Evolutionary conservation across 2,113 vertebrate genomes (phyloP).

Genomic region (Picathartes gymnocephalus): DNA sequence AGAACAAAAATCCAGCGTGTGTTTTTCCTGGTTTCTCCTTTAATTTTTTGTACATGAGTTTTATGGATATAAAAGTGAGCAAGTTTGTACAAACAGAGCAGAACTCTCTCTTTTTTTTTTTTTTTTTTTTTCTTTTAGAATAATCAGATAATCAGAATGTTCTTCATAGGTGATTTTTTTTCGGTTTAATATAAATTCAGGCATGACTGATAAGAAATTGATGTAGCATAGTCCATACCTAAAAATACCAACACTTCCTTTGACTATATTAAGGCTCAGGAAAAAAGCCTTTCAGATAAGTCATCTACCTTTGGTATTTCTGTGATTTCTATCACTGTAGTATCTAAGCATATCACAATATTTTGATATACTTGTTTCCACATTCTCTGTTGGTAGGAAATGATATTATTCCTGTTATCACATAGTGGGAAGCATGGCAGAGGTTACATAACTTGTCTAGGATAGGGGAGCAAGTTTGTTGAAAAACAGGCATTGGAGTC

Average conservation of each 20-base stretch:
- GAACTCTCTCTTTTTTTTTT: not conserved
- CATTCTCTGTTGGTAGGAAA: not conserved
- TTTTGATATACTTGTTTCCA: not conserved
- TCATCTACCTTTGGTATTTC: not conserved
- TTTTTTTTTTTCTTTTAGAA: not conserved
- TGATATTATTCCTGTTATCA: not conserved
- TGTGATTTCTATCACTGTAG: not conserved
- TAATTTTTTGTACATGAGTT: accelerated
- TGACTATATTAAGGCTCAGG: not conserved
- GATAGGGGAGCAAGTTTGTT: not conserved
- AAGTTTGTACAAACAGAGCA: not conserved
- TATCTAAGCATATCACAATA: not conserved
- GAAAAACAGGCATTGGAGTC: not conserved
- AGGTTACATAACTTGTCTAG: not conserved
- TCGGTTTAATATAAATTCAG: not conserved
- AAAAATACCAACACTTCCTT: not conserved
- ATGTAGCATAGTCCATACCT: not conserved
- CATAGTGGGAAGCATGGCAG: not conserved
- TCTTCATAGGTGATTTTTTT: not conserved
- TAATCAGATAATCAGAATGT: not conserved
- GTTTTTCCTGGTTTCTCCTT: not conserved
- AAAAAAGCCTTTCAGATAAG: not conserved
- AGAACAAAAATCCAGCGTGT: not conserved
- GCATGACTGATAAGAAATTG: not conserved
- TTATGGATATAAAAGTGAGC: not conserved